Conservation (phyloP, 2,888 invertebrate genomes). For the Adelphocoris suturalis region DNA sequence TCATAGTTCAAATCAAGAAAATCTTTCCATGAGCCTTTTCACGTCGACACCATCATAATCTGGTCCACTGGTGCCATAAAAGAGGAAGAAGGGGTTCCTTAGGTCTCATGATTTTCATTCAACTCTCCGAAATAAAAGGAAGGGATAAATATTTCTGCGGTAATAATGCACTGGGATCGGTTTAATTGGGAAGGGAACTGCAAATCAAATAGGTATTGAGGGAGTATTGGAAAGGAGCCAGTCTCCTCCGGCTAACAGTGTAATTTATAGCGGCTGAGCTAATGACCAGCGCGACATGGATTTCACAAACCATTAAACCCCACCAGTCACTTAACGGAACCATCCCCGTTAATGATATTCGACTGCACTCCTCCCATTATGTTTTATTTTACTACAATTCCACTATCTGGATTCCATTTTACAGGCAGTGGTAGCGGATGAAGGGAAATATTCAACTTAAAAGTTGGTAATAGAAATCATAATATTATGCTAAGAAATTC, state of each 20-base stretch:
- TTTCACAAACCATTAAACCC: constrained; percentile 58
- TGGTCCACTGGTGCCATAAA: neutral
- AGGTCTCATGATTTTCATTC: neutral
- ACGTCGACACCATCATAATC: neutral
- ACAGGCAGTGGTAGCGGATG: too few species aligned
- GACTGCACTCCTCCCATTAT: constrained; percentile 4
- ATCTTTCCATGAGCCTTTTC: neutral
- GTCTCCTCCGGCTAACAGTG: constrained; percentile 23
- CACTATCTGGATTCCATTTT: neutral
- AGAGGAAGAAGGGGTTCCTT: neutral
- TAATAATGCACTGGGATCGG: constrained; percentile 10
- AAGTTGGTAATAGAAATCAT: too few species aligned
- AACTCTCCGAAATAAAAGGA: neutral
- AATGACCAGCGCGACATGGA: constrained; percentile 64
- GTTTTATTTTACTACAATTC: constrained; percentile 37
- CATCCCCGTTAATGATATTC: constrained; percentile 54
- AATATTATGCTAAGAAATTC: too few species aligned
- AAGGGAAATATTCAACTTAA: too few species aligned
- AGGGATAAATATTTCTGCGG: constrained; percentile 16
- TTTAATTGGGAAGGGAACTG: constrained; percentile 35
- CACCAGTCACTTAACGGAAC: constrained; percentile 53
- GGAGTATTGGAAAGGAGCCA: constrained; percentile 56
- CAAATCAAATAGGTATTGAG: constrained; percentile 63
- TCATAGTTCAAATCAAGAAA: neutral
- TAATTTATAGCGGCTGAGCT: constrained; percentile 55